Evolutionary conservation across 2,797 vertebrate species (phyloP).

Genomic region (Microctenopoma steveboyesi): DNA sequence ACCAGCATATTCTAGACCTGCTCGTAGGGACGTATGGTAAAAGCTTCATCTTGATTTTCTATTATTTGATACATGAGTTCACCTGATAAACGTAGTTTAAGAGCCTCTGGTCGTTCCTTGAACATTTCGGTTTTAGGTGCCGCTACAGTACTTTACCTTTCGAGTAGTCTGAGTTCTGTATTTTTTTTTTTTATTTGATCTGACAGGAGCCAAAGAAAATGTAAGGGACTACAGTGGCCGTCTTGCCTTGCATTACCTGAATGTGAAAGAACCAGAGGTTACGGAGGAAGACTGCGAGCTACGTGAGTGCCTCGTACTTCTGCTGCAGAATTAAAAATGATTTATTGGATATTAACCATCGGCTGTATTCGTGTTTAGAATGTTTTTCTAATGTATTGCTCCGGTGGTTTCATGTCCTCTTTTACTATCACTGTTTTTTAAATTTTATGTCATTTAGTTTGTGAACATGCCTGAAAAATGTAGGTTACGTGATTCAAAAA

Average conservation of each 20-base stretch:
- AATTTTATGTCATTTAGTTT: not conserved
- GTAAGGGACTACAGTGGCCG: slow-evolving; percentile 86
- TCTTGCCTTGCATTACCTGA: slow-evolving; percentile 81
- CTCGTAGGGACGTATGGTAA: slow-evolving; percentile 82
- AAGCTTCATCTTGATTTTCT: not conserved
- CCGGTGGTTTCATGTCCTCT: not conserved
- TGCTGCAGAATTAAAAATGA: not conserved
- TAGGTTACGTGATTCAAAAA: not conserved
- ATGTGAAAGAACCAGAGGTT: slow-evolving; percentile 65
- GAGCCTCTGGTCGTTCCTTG: not conserved
- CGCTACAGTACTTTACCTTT: slow-evolving; percentile 27
- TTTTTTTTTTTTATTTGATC: not conserved
- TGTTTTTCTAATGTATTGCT: not conserved
- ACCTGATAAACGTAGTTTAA: not conserved
- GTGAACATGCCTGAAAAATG: not conserved
- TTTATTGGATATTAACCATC: not conserved
- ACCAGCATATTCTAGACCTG: slow-evolving; percentile 81
- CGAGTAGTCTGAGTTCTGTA: slow-evolving; percentile 9
- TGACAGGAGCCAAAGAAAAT: slow-evolving; percentile 83
- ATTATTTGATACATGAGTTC: not conserved
- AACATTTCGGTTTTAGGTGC: slow-evolving; percentile 26
- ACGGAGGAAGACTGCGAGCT: slow-evolving; percentile 67
- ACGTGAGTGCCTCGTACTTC: slow-evolving; percentile 71
- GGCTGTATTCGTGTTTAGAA: not conserved
- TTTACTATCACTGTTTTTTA: not conserved